A percentile compares a stretch with the other conserved stretches of the same genome.
These are phyloP conservation scores for Sylvilagus bachmani DNA, from an alignment of 2,113 vertebrate species.

Conservation along the genomic window DNA sequence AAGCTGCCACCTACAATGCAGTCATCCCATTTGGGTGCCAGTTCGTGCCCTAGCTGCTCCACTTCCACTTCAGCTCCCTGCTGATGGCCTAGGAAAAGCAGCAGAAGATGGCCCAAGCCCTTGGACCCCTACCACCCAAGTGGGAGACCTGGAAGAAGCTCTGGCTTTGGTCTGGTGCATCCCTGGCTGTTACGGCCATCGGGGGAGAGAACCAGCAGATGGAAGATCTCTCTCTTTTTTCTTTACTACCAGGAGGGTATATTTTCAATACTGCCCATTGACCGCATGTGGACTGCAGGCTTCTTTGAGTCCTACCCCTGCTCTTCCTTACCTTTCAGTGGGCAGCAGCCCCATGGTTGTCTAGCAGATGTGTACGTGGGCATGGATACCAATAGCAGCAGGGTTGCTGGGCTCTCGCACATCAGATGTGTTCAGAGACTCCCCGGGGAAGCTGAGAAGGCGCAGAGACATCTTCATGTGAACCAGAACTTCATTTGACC, in stretches of 20 bases:
- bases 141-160: too few species aligned
- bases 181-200: too few species aligned
- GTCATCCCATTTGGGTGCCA: too few species aligned
- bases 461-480: not conserved
- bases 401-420: not conserved
- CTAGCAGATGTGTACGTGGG: not conserved
- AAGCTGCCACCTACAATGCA: too few species aligned
- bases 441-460: not conserved
- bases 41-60: too few species aligned
- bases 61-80: too few species aligned
- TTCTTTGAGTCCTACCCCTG: not conserved
- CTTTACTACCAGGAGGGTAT: not conserved
- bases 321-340: not conserved
- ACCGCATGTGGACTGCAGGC: not conserved
- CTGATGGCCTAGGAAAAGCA: too few species aligned
- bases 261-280: not conserved
- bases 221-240: too few species aligned
- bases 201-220: too few species aligned
- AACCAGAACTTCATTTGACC: slow-evolving; percentile 34
- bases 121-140: too few species aligned
- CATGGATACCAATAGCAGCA: not conserved
- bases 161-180: too few species aligned
- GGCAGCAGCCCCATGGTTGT: not conserved
- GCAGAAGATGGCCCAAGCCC: too few species aligned
- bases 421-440: not conserved